phyloP scores from a whole-genome alignment of 2,797 vertebrate genomes.

The Podarcis siculus region DNA sequence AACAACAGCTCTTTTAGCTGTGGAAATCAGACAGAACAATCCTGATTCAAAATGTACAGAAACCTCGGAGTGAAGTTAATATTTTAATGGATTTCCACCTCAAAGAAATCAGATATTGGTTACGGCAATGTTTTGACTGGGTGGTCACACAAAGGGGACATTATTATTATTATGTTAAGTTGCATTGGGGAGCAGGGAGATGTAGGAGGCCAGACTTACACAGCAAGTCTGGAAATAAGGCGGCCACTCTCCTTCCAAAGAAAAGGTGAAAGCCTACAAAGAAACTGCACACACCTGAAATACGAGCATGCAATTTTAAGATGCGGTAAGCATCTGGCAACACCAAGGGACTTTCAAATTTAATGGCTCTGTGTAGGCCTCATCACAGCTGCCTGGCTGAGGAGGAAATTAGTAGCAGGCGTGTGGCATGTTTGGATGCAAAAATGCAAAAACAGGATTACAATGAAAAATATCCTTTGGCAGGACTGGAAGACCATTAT shows the following conservation, averaged over 20 bases:
- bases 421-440: constrained; percentile 27
- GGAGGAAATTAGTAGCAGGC: constrained; percentile 53
- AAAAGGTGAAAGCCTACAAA: constrained; percentile 19
- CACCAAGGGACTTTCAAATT: constrained; percentile 35
- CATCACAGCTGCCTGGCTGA: constrained; percentile 43
- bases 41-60: neutral
- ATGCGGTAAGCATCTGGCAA: constrained; percentile 39
- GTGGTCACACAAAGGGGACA: constrained; percentile 6
- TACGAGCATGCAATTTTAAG: constrained; percentile 19
- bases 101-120: neutral
- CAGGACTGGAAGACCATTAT: neutral
- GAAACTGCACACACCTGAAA: constrained; percentile 45
- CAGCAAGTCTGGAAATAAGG: neutral
- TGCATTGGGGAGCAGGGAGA: neutral
- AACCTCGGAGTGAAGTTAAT: neutral
- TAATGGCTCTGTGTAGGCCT: constrained; percentile 40
- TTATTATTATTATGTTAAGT: constrained; percentile 5
- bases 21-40: neutral
- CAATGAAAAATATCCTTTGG: constrained; percentile 22
- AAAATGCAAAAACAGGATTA: constrained; percentile 33
- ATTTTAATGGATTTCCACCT: constrained; percentile 8
- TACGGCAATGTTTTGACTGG: constrained; percentile 18
- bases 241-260: neutral
- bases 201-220: neutral
- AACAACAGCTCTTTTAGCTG: neutral